Evolutionary conservation across 2,888 invertebrate species (phyloP).

Genomic region (Caenorhabditis japonica): DNA sequence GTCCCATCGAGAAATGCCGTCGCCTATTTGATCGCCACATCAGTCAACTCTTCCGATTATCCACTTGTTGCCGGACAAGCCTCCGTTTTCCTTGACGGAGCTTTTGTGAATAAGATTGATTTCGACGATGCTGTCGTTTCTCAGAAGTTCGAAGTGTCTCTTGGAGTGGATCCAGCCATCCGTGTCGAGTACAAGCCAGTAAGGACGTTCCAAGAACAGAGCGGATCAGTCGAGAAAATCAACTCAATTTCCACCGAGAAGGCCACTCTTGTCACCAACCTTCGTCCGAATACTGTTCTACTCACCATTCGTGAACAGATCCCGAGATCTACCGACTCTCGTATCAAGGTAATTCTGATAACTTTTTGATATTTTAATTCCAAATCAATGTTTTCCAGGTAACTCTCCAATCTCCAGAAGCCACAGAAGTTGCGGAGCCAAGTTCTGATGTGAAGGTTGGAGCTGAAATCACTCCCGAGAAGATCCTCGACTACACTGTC

Average conservation of each 20-base stretch:
- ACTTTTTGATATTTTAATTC: neutral
- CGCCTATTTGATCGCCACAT: conserved; percentile 62
- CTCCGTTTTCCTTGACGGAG: conserved; percentile 65
- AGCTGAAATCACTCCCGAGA: conserved; percentile 36
- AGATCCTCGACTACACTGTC: conserved; percentile 49
- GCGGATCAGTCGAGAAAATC: conserved; percentile 50
- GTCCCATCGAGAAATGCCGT: conserved; percentile 73
- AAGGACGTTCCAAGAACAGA: conserved; percentile 74
- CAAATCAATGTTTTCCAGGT: conserved; percentile 21
- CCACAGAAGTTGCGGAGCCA: conserved; percentile 16
- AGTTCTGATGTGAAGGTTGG: conserved; percentile 31
- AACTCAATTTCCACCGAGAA: conserved; percentile 59
- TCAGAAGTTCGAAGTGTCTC: conserved; percentile 68
- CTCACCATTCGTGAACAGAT: conserved; percentile 64
- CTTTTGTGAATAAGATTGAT: conserved; percentile 59
- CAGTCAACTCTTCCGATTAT: conserved; percentile 60
- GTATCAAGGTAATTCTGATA: conserved; percentile 66
- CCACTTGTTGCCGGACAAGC: conserved; percentile 66
- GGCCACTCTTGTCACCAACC: conserved; percentile 60
- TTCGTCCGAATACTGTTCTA: conserved; percentile 51
- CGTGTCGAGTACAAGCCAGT: conserved; percentile 77
- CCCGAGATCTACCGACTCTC: conserved; percentile 66
- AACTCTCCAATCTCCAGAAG: conserved; percentile 27
- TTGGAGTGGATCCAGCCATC: conserved; percentile 78
- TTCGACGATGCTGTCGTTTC: conserved; percentile 45